Percentiles rank a stretch among this genome's conserved stretches.
Evolutionary conservation across 2,113 vertebrate genomes (phyloP).

Genomic region (Cavia aperea): DNA sequence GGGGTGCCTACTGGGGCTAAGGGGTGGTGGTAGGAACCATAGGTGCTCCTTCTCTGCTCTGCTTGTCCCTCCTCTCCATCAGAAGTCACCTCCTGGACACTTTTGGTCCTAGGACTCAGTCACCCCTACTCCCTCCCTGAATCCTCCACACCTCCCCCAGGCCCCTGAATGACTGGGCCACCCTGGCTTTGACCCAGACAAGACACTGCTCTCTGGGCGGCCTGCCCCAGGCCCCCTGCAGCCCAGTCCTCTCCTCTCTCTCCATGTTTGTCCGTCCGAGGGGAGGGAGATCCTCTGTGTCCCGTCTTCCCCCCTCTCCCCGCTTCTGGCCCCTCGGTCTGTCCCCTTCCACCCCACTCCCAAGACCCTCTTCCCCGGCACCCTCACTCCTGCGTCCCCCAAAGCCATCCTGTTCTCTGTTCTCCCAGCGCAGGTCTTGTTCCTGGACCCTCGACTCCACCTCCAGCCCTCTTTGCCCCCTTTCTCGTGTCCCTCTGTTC

Average conservation of each 20-base stretch:
- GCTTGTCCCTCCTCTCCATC: background rate
- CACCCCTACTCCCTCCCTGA: background rate
- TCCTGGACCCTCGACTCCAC: background rate
- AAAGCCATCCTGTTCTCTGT: background rate
- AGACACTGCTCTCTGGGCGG: background rate
- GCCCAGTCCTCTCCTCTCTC: background rate
- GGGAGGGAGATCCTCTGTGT: background rate
- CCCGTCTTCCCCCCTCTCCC: background rate
- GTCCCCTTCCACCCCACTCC: background rate
- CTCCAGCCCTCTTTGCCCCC: background rate
- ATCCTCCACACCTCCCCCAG: background rate
- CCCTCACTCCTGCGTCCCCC: background rate
- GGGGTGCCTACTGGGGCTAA: background rate
- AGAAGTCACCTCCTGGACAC: background rate
- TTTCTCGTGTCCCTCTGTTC: background rate
- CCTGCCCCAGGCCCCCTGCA: background rate
- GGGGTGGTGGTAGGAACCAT: background rate
- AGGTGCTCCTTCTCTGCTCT: background rate
- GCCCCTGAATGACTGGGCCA: background rate
- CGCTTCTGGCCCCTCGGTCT: background rate
- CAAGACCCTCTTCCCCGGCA: background rate
- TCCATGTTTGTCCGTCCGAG: background rate
- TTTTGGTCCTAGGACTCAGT: background rate
- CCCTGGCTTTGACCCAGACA: background rate
- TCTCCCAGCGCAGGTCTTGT: background rate